Conservation (phyloP, 2,113 vertebrate genomes). For the Chloropsis cyanopogon region DNA sequence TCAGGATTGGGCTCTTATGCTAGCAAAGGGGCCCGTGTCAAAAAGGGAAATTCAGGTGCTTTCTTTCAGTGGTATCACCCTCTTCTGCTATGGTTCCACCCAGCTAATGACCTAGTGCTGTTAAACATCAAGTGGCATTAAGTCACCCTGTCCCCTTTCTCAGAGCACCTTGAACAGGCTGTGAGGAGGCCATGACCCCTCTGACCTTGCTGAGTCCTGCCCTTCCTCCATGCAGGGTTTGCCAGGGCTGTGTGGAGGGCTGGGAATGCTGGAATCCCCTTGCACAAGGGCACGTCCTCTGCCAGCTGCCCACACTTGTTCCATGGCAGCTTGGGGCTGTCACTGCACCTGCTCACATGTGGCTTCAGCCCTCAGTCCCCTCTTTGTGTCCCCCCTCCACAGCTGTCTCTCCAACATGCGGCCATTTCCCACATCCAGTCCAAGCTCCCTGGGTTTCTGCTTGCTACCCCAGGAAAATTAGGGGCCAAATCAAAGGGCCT, state of each 20-base stretch:
- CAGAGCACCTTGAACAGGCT: neutral
- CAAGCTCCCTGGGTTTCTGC: neutral
- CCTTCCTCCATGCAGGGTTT: neutral
- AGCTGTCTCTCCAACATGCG: neutral
- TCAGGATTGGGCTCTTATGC: neutral
- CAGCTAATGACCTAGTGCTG: neutral
- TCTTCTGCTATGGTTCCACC: neutral
- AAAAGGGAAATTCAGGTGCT: neutral
- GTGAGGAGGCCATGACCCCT: neutral
- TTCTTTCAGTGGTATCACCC: neutral
- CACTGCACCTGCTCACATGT: neutral
- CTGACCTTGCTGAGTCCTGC: neutral
- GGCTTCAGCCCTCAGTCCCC: neutral
- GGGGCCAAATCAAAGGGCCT: neutral
- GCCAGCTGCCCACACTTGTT: neutral
- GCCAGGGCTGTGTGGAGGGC: neutral
- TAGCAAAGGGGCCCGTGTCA: neutral
- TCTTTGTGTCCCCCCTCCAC: neutral
- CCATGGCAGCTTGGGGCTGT: neutral
- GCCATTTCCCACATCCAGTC: neutral
- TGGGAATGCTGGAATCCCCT: neutral
- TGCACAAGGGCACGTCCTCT: neutral
- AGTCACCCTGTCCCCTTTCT: neutral
- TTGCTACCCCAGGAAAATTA: neutral
- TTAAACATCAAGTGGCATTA: accelerated